Evolutionary conservation across 2,797 vertebrate genomes (phyloP).

Genomic region (Sebastes elongatus): DNA sequence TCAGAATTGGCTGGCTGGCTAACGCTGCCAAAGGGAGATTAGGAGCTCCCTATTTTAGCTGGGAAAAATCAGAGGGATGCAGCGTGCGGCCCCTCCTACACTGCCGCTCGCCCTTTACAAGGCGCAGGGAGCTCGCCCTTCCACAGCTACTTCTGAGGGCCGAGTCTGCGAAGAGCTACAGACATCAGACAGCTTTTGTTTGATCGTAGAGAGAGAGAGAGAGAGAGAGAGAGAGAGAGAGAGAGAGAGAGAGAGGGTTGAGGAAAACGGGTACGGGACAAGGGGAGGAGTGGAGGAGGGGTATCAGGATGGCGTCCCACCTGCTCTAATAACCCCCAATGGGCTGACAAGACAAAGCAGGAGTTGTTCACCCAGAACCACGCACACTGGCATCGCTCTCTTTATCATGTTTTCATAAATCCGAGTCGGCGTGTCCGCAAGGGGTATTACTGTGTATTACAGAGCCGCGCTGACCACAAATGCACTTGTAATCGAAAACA

Average conservation of each 20-base stretch:
- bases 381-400: slow-evolving; percentile 27
- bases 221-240: not conserved
- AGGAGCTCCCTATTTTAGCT: slow-evolving; percentile 85
- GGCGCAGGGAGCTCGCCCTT: slow-evolving; percentile 45
- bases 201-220: not conserved
- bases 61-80: slow-evolving; percentile 80
- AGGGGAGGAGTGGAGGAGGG: not conserved
- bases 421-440: slow-evolving; percentile 49
- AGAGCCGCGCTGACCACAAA: slow-evolving; percentile 55
- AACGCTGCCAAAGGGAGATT: slow-evolving; percentile 81
- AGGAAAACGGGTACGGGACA: not conserved
- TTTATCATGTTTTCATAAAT: slow-evolving; percentile 63
- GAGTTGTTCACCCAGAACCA: slow-evolving; percentile 45
- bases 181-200: slow-evolving; percentile 35
- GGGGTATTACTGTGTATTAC: slow-evolving; percentile 49
- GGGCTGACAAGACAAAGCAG: slow-evolving; percentile 56
- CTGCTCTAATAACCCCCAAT: slow-evolving; percentile 56
- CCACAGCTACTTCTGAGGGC: slow-evolving; percentile 48
- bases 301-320: slow-evolving; percentile 53
- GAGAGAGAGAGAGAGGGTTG: not conserved
- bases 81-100: not conserved
- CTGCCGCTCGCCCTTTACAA: slow-evolving; percentile 52
- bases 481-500: slow-evolving; percentile 59
- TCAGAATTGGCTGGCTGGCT: slow-evolving; percentile 80
- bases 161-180: slow-evolving; percentile 34